Evolutionary conservation across 2,113 vertebrate genomes (phyloP), one percentile per base, ranked within the genome.

Genomic region (Pachypanchax playfairii): DNA sequence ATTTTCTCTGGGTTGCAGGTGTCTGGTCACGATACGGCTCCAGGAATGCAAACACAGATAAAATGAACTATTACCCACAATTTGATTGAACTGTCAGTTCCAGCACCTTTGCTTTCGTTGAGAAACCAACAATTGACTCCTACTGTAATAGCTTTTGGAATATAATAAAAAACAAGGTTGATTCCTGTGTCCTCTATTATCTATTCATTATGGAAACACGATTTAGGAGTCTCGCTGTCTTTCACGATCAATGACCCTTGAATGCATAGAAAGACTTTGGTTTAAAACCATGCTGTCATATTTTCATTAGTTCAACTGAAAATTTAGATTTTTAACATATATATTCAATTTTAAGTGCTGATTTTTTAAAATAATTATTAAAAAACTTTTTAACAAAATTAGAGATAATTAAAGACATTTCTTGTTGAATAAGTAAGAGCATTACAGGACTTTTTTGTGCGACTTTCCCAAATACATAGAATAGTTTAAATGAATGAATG

Each of bases 11-110:
- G 80, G 78, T 81, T 86, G 89, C 90, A 89, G 88, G 87, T 89
- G 89, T 83, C 77, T 81, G 61, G 65, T 76, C 55, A 63, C 75
- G 88, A 90, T 87, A 88, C 47, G 4, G 52, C 73, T 82, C 54
- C 49, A 42, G 73, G 80, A 84, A 70, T 29, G 44, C 44, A 18
- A 68, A 65, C 73, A 70, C 64, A 56, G 82, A 90, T 88, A 84
- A 91, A 91, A 85, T 77, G 68, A 87, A 86, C 80, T 80, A 84
- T 90, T 90, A 82, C 82, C 52, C 50, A 38, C 70, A 31, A 68
- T 86, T 89, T 88, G 84, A 91, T 88, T 89, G 84, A 89, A 78
- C 83, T 87, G 86, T 89, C 88, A 88, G 59, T 50, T 52, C 43
- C 55, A 21, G 48, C 47, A 22, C 54, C 21, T 14, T 57, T 44